Conservation (phyloP, 2,797 vertebrate genomes). For the Rallus crepitans region DNA sequence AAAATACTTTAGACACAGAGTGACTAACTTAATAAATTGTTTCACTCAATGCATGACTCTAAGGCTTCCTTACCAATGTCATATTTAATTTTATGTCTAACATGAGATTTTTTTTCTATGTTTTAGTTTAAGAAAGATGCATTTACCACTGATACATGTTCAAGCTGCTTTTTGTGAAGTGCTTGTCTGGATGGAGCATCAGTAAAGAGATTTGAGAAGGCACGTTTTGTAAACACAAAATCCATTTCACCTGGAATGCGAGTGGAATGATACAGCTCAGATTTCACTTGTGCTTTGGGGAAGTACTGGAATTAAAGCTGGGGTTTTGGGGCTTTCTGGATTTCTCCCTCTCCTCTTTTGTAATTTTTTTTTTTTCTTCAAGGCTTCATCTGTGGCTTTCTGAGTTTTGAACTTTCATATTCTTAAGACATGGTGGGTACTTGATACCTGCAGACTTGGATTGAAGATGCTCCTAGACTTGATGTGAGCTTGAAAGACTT, state of each 20-base stretch:
- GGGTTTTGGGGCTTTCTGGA: not conserved
- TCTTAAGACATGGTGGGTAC: not conserved
- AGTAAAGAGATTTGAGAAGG: not conserved
- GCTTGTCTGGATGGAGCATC: not conserved
- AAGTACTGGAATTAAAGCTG: conserved; percentile 42
- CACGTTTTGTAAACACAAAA: conserved; percentile 26
- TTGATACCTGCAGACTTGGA: not conserved
- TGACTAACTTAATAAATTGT: not conserved
- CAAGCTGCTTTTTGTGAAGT: not conserved
- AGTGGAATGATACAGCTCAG: conserved; percentile 36
- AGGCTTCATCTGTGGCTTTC: not conserved
- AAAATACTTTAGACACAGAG: not conserved
- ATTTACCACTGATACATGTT: not conserved
- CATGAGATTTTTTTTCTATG: not conserved
- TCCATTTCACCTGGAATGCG: conserved; percentile 56
- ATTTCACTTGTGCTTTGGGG: conserved; percentile 46
- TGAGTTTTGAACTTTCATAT: conserved; percentile 22
- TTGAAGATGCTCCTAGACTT: conserved; percentile 47
- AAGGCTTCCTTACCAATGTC: not conserved
- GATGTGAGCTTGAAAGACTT: not conserved
- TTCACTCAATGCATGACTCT: not conserved
- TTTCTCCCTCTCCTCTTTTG: not conserved
- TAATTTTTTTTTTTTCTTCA: not conserved
- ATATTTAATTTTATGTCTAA: not conserved
- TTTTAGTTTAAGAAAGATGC: not conserved